A percentile compares a stretch with the other conserved stretches of the same genome.
Evolutionary conservation across 2,888 invertebrate species (phyloP).

Genomic region (Ferrisia virgata): DNA sequence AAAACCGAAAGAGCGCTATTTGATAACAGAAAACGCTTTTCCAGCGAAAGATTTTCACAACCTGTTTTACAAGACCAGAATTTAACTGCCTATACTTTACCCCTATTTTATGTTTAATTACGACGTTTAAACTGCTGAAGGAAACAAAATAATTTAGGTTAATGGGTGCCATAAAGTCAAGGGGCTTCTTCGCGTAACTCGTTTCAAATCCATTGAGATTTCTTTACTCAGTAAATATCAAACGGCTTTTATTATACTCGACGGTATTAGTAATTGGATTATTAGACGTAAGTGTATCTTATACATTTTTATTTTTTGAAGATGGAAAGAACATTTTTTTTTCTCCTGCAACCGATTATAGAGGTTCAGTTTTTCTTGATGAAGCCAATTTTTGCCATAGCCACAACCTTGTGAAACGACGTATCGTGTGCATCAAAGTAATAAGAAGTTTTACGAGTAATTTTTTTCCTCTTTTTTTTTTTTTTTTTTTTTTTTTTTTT

Average conservation of each 20-base stretch:
- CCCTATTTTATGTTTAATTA: slow-evolving; percentile 28
- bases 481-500: not conserved
- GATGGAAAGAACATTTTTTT: not conserved
- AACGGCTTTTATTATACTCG: slow-evolving; percentile 25
- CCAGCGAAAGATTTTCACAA: not conserved
- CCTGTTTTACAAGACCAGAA: slow-evolving; percentile 20
- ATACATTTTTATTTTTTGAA: not conserved
- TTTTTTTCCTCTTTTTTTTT: not conserved
- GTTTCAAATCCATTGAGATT: slow-evolving; percentile 30
- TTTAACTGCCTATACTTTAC: slow-evolving; percentile 4
- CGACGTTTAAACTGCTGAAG: slow-evolving; percentile 27
- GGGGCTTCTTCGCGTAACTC: slow-evolving; percentile 30
- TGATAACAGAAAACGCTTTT: not conserved
- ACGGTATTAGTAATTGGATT: slow-evolving; percentile 23
- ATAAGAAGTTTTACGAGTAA: not conserved
- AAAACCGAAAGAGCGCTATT: not conserved
- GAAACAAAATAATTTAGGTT: slow-evolving; percentile 31
- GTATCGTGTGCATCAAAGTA: not conserved
- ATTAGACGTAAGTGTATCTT: slow-evolving; percentile 25
- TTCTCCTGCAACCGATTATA: slow-evolving; percentile 30
- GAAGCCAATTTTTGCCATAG: not conserved
- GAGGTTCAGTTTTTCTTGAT: not conserved
- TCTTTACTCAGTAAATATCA: slow-evolving; percentile 29
- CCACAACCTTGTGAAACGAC: not conserved
- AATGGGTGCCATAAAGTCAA: slow-evolving; percentile 29